Evolutionary conservation across 2,888 invertebrate genomes (phyloP).

Genomic region (Athetis lepigone): DNA sequence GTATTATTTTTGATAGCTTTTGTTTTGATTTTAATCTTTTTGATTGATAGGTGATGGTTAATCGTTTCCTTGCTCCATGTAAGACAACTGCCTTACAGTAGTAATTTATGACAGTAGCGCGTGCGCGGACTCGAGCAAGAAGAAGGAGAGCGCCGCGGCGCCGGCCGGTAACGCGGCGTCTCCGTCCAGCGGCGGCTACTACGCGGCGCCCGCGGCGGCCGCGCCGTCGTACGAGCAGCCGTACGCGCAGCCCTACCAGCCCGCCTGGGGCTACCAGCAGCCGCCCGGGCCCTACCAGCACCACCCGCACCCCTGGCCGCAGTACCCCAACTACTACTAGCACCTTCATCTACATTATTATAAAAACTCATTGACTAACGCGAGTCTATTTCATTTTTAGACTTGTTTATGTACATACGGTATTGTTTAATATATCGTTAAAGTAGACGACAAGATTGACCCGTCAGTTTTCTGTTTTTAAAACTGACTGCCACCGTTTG

Average conservation of each 20-base stretch:
- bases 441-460: slow-evolving; percentile 12
- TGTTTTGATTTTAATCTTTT: too few relatives aligned
- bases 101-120: slow-evolving; percentile 60
- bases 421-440: slow-evolving; percentile 24
- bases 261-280: slow-evolving; percentile 89
- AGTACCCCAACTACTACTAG: slow-evolving; percentile 88
- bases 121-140: slow-evolving; percentile 75
- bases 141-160: slow-evolving; percentile 72
- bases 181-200: slow-evolving; percentile 71
- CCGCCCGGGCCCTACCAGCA: slow-evolving; percentile 87
- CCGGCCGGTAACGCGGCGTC: slow-evolving; percentile 63
- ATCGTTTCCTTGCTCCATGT: too few relatives aligned
- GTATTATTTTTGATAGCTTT: too few relatives aligned
- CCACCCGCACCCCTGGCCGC: slow-evolving; percentile 86
- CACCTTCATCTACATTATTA: slow-evolving; percentile 8
- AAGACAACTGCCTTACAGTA: background rate
- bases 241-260: slow-evolving; percentile 86
- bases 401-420: slow-evolving; percentile 22
- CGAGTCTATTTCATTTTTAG: slow-evolving; percentile 25
- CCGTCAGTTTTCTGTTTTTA: slow-evolving; percentile 4
- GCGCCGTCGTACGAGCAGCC: slow-evolving; percentile 83
- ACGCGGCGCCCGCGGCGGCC: slow-evolving; percentile 75
- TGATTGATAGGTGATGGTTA: too few relatives aligned
- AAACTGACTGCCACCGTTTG: background rate
- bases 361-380: slow-evolving; percentile 20